Base-by-base conservation (phyloP, 1,140 invertebrate species). In the Drosophila yakuba region DNA sequence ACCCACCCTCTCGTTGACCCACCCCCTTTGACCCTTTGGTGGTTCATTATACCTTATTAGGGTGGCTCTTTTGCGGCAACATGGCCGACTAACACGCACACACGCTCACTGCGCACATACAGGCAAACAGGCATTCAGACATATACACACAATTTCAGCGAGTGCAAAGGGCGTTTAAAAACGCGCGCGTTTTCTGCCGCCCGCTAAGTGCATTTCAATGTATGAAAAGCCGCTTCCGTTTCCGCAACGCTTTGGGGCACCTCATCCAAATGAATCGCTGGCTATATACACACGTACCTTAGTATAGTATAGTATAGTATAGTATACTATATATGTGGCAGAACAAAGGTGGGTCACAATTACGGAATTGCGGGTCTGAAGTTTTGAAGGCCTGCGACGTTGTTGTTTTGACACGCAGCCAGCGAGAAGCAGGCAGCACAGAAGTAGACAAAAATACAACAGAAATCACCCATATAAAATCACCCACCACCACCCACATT, bases 401-500 rank as follows among this genome's bases (percentile, higher is more conserved):
- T 83, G 80, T 77, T 91, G 83, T 91, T 91, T 86, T 91, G 88
- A 91, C 88, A 91, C 88, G 88, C 88, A 91, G 88, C 77, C 79
- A 91, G 61, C 76, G 66, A 64, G 23, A 23, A 39, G 62, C 38
- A 52, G 60, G 41, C 44, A 61, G 23, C 35, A 17, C 41, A 14
- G 14, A 39, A 14, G 14, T 39, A 44, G 4, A 23, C 45, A 47
- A 5, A 47, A 45, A 7, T 43, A 43, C 15, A 43, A 8, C 20
- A n/a, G 14, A 59, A 63, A 63, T 63, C 68, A 61, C 32, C 43
- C 62, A 60, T 51, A 68, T 45, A 35, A 60, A 25, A 55, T 56
- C 39, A 60, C 28, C 60, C 25, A 28, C 48, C 48, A 17, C 25
- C 25, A 15, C 59, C 55, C 35, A 38, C 35, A 36, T 4, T 36